Percentiles rank a stretch among this genome's conserved stretches.
phyloP scores from a whole-genome alignment of 2,113 vertebrate genomes.

The Dolichallabes microphthalmus region DNA sequence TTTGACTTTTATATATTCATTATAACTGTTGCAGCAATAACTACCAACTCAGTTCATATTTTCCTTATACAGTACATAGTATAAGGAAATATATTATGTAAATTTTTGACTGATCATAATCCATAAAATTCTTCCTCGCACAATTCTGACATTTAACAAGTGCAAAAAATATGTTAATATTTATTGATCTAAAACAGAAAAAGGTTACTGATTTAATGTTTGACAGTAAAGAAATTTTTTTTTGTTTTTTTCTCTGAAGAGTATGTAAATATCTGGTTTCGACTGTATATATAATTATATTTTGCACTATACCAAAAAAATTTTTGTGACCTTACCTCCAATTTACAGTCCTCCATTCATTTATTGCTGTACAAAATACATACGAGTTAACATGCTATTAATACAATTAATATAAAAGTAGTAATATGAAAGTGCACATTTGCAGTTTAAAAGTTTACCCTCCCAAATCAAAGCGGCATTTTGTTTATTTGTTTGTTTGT shows the following conservation, averaged over 20 bases:
- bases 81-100: too few relatives aligned
- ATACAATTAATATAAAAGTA: neutral
- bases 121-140: too few relatives aligned
- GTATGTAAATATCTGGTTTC: too few relatives aligned
- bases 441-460: neutral
- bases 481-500: too few relatives aligned
- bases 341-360: neutral
- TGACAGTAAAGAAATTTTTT: too few relatives aligned
- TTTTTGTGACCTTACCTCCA: slow-evolving; percentile 22
- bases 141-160: too few relatives aligned
- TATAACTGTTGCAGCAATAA: neutral
- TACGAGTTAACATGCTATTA: neutral
- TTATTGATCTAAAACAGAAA: too few relatives aligned
- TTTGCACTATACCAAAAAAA: neutral
- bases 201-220: too few relatives aligned
- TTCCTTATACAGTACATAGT: neutral
- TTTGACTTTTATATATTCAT: neutral
- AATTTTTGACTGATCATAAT: too few relatives aligned
- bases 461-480: too few relatives aligned
- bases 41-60: neutral
- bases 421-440: neutral
- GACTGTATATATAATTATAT: neutral
- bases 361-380: neutral
- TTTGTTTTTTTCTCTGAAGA: too few relatives aligned
- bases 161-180: too few relatives aligned